A percentile compares a stretch with the other conserved stretches of the same genome.
These are phyloP conservation scores for Castor canadensis DNA, from an alignment of 2,113 vertebrate genomes.

Conservation along the genomic window DNA sequence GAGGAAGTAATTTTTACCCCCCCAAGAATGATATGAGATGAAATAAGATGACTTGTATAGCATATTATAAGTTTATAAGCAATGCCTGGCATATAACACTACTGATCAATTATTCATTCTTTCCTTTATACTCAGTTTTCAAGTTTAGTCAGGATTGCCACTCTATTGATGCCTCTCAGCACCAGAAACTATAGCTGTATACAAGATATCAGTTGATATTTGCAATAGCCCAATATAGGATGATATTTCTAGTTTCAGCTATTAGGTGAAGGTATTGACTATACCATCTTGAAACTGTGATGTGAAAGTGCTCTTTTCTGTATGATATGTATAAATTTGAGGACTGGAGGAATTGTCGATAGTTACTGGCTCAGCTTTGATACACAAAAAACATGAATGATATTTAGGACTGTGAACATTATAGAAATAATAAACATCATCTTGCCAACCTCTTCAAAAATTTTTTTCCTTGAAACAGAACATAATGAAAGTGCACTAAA, in stretches of 20 bases:
- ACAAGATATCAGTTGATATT: not conserved
- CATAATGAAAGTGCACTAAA: not conserved
- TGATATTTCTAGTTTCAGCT: not conserved
- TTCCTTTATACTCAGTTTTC: not conserved
- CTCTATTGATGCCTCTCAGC: not conserved
- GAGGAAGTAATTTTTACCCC: not conserved
- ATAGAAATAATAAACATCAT: constrained; percentile 14
- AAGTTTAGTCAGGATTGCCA: not conserved
- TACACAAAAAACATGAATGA: not conserved
- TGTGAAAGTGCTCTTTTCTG: not conserved
- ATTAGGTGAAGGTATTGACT: constrained; percentile 12
- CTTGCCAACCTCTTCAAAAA: not conserved
- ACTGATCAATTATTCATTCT: not conserved
- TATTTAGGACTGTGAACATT: not conserved
- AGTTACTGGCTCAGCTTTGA: not conserved
- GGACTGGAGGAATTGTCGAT: not conserved
- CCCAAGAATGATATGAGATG: not conserved
- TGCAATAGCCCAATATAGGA: not conserved
- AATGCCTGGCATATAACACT: not conserved
- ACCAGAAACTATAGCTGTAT: not conserved
- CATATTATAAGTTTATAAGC: not conserved
- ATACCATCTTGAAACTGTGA: not conserved
- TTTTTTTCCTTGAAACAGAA: not conserved
- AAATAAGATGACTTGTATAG: not conserved
- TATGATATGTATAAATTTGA: not conserved